Evolutionary conservation across 2,888 invertebrate genomes (phyloP), one percentile per base, ranked within the genome.

Genomic region (Ormyrus pomaceus): DNA sequence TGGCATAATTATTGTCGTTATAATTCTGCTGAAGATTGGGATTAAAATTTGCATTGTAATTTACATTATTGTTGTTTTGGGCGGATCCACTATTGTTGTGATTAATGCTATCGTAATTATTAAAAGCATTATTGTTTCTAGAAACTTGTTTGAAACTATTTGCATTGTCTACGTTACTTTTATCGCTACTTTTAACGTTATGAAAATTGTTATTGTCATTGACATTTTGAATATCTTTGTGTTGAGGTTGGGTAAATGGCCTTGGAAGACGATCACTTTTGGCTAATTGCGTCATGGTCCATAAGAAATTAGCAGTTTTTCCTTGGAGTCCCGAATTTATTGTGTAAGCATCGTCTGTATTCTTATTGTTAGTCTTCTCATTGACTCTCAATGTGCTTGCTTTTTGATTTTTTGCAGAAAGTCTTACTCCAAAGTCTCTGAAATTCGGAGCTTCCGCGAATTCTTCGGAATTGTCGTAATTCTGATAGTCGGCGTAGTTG

Each of bases 231-330:
- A 58, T 51, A 1, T 9, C 50, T 13, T 58, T 59, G 8, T 51
- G 56, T 19, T 72, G 59, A 46, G 56, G 58, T 53, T 79, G 80
- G 6, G 82, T 73, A 45, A 84, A 85, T 5, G 85, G 84, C 69
- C 85, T 81, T 8, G 85, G 85, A 0, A 69, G 55, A 0, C 76
- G 79, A 73, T 79, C 76, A 46, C 34, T 72, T 50, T 71, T 61
- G 34, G 61, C 64, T 10, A 80, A 34, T 9, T 80, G 80, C 5
- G 66, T 71, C 81, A 81, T 81, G 3, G 78, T 56, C 19, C 34
- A 72, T 8, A 78, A 19, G 19, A 75, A 70, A 59, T 80, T 80
- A 0, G 61, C 55, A 10, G 56, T 7, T 9, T 74, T 82, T 56
- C 61, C 82, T 61, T 73, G 70, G 0, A 80, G n/a, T n/a, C 74